Base-by-base conservation (phyloP, 2,797 vertebrate species). In the Lepus oiostolus region DNA sequence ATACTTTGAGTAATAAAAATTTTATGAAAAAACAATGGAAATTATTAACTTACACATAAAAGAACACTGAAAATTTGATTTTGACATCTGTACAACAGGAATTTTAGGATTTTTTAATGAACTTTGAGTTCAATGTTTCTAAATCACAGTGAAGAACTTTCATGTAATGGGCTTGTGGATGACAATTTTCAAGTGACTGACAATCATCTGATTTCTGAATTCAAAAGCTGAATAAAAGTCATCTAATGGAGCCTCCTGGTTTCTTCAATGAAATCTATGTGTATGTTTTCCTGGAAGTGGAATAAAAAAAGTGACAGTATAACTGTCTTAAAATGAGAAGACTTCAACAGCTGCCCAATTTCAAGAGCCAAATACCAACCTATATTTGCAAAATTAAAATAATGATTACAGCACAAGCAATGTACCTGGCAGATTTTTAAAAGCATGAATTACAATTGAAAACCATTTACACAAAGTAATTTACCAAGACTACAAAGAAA, bases 21-120 rank as follows among this genome's bases (percentile, higher is more conserved):
- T 70, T 91, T 71, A 50, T 91, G 58, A 85, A 92, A n/a, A 32
- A 91, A 89, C 72, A 96, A 74, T n/a, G 12, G 16, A 95, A 96
- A 94, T 38, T 5, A 96, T 94, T 91, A 28, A 74, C 79, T 85
- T 63, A 16, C 67, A 70, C 32, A 91, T 72, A 77, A 92, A 87
- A 58, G 88, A 81, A 67, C 14, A 42, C 32, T 80, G 65, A 24
- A 62, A 88, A 42, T 94, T 87, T 90, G 67, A 97, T 90, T 91
- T 81, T 91, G 86, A 87, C 75, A 97, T 93, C 85, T 96, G 88
- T 76, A 76, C 21, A 88, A 65, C 13, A 80, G 24, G 88, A 68
- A 68, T 5, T 70, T 93, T 63, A 81, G 54, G 12, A 75, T 71
- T 91, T 70, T 93, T 91, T 28, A 72, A 90, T 90, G 22, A 92